Evolutionary conservation across 2,888 invertebrate species (phyloP).

Genomic region (Phyllotreta striolata): DNA sequence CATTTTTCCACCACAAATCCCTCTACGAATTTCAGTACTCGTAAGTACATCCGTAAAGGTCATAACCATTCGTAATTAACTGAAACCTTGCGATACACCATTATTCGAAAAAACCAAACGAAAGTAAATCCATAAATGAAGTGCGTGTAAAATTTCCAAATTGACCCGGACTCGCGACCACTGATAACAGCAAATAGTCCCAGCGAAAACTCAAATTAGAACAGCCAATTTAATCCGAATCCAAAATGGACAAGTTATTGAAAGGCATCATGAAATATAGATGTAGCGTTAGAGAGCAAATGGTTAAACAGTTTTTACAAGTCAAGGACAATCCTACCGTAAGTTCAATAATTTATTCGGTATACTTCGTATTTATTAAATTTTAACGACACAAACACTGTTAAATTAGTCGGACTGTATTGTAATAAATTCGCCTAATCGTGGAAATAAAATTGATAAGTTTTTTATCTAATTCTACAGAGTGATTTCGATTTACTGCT

Average conservation of each 20-base stretch:
- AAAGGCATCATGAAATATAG: slow-evolving; percentile 91
- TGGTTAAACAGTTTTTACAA: slow-evolving; percentile 92
- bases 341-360: slow-evolving; percentile 55
- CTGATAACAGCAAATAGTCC: slow-evolving; percentile 13
- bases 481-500: too few species aligned
- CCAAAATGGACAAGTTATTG: slow-evolving; percentile 82
- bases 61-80: background rate
- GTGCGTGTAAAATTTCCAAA: background rate
- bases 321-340: slow-evolving; percentile 90
- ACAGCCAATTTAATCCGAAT: slow-evolving; percentile 3
- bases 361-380: slow-evolving; percentile 11
- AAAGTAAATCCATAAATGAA: background rate
- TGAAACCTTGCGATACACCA: slow-evolving; percentile 2
- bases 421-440: too few species aligned
- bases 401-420: too few species aligned
- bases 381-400: background rate
- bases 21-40: too few species aligned
- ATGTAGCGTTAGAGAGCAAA: slow-evolving; percentile 78
- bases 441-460: too few species aligned
- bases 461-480: too few species aligned
- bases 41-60: background rate
- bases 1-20: too few species aligned
- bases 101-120: background rate
- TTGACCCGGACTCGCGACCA: slow-evolving; percentile 3
- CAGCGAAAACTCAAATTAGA: background rate